Conservation (phyloP, 2,113 vertebrate species). For the Anolis carolinensis region DNA sequence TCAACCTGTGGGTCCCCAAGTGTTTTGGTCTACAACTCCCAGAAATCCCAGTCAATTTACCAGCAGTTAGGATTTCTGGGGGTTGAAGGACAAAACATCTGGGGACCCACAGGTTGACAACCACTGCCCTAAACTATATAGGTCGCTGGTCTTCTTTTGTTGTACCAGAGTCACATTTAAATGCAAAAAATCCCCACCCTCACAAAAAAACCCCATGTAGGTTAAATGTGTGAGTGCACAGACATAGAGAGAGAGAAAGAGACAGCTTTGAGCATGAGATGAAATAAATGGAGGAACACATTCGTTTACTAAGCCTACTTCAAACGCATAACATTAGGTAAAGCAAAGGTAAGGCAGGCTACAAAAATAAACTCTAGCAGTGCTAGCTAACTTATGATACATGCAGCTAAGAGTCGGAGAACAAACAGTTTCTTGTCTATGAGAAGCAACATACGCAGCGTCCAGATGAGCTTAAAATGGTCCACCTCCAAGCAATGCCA, state of each 20-base stretch:
- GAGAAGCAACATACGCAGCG: conserved; percentile 67
- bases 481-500: conserved; percentile 37
- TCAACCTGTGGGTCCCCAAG: too few relatives aligned
- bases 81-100: too few relatives aligned
- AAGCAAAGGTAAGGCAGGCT: neutral
- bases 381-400: neutral
- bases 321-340: accelerated
- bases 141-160: neutral
- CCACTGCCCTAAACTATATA: neutral
- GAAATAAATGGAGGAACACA: neutral
- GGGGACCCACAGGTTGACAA: too few relatives aligned
- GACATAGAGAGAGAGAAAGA: too few relatives aligned
- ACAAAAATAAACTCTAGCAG: neutral
- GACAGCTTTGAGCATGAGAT: neutral
- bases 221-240: neutral
- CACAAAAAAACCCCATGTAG: neutral
- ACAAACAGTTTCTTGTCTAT: conserved; percentile 81
- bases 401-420: conserved; percentile 53
- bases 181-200: neutral
- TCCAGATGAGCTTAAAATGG: conserved; percentile 32
- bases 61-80: too few relatives aligned
- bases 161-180: neutral
- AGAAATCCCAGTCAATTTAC: too few relatives aligned
- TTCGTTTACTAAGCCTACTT: neutral
- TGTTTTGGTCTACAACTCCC: too few relatives aligned